These are phyloP conservation scores for Scolanthus callimorphus DNA, from an alignment of 92 coral and sea anemone species.

Conservation along the genomic window DNA sequence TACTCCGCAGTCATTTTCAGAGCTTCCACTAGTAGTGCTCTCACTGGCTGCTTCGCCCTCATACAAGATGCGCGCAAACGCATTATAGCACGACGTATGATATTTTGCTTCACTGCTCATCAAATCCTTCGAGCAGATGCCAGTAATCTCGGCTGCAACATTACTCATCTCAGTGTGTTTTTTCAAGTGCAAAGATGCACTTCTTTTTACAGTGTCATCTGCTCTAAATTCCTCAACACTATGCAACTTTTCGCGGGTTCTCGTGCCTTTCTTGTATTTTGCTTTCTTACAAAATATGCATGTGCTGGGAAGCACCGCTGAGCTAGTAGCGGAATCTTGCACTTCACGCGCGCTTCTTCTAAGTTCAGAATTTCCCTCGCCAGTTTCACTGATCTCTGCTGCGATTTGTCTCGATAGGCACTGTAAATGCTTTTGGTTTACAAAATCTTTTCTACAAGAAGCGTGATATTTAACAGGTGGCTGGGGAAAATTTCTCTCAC, in stretches of 20 bases:
- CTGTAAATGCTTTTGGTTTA: constrained; percentile 7
- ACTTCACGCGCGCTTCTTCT: constrained; percentile 15
- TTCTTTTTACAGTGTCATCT: constrained; percentile 21
- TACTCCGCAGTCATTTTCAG: constrained; percentile 9
- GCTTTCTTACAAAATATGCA: constrained; percentile 14
- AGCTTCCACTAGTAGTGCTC: constrained; percentile 13
- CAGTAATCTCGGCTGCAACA: constrained; percentile 24
- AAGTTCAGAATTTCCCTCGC: constrained; percentile 3
- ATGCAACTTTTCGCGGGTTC: constrained; percentile 17
- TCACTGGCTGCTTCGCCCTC: constrained; percentile 1
- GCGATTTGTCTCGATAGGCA: too few relatives aligned
- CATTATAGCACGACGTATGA: constrained; percentile 35
- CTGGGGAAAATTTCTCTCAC: constrained; percentile 2
- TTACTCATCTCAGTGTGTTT: constrained; percentile 18
- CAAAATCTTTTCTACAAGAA: constrained; percentile 12
- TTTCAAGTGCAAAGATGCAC: constrained; percentile 18
- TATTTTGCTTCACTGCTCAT: constrained; percentile 40
- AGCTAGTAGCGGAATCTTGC: constrained; percentile 10
- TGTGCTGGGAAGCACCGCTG: constrained; percentile 1
- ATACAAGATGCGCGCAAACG: constrained; percentile 21
- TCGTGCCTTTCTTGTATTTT: constrained; percentile 19
- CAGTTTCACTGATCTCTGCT: constrained; percentile 1
- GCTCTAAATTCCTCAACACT: constrained; percentile 17
- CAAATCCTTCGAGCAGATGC: constrained; percentile 36
- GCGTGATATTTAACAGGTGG: constrained; percentile 13